Evolutionary conservation across 2,888 invertebrate species (phyloP).

Genomic region (Drosophila setosimentum): DNA sequence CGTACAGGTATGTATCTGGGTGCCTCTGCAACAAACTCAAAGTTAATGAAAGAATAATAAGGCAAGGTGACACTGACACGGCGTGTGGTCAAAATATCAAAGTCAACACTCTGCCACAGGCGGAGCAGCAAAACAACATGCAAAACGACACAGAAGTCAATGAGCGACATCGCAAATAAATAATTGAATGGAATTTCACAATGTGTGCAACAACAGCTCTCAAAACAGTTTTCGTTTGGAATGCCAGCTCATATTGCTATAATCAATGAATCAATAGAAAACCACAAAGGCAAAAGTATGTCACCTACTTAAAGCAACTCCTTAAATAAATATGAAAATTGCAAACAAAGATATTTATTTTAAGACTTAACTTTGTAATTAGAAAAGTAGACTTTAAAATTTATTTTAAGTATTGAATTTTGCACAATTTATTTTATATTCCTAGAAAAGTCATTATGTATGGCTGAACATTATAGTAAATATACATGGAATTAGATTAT

Average conservation of each 20-base stretch:
- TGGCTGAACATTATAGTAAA: background rate
- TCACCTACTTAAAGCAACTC: conserved; percentile 10
- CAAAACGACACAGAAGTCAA: conserved; percentile 54
- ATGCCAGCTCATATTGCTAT: conserved; percentile 11
- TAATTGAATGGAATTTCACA: conserved; percentile 52
- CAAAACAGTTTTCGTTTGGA: conserved; percentile 39
- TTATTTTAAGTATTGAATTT: background rate
- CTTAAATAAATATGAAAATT: background rate
- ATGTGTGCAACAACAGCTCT: conserved; percentile 48
- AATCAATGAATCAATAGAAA: background rate
- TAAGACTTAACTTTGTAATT: background rate
- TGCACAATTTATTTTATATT: background rate
- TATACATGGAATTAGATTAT: background rate
- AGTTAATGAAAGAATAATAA: conserved; percentile 79
- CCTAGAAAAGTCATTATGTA: background rate
- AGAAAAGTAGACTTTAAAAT: background rate
- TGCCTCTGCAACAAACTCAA: conserved; percentile 35
- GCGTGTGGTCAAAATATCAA: conserved; percentile 59
- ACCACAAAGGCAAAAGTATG: background rate
- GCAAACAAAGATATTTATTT: background rate
- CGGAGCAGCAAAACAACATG: conserved; percentile 35
- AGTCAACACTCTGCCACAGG: conserved; percentile 40
- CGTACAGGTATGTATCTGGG: background rate
- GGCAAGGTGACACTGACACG: conserved; percentile 69
- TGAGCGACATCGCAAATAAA: conserved; percentile 56